phyloP scores from a whole-genome alignment of 2,113 vertebrate genomes.

The Diglossa brunneiventris region DNA sequence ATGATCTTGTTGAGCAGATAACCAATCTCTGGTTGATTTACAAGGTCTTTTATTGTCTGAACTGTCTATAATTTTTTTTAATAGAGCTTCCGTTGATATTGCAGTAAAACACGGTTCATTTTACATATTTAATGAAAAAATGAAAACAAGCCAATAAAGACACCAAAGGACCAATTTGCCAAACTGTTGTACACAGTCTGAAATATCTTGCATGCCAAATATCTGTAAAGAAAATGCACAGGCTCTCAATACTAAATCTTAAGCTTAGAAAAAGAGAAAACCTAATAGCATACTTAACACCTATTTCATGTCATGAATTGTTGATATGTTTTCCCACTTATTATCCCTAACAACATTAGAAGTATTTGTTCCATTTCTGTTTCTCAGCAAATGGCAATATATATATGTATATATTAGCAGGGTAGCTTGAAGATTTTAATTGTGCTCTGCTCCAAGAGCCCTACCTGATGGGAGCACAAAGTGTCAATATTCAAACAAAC shows the following conservation, averaged over 20 bases:
- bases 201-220: background rate
- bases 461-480: background rate
- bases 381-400: background rate
- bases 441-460: background rate
- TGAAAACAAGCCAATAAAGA: conserved; percentile 54
- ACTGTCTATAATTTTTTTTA: conserved; percentile 48
- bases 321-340: background rate
- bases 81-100: conserved; percentile 40
- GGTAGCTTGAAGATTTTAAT: background rate
- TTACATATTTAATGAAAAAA: conserved; percentile 60
- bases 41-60: conserved; percentile 57
- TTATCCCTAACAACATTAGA: background rate
- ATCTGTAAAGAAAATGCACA: background rate
- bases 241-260: background rate
- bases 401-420: background rate
- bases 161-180: conserved; percentile 33
- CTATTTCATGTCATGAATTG: background rate
- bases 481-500: background rate
- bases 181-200: background rate
- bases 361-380: background rate
- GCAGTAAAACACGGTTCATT: conserved; percentile 29
- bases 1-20: conserved; percentile 60
- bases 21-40: conserved; percentile 59
- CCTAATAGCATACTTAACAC: background rate
- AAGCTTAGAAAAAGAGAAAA: background rate